These are phyloP conservation scores for Prionailurus bengalensis DNA, from an alignment of 2,113 vertebrate species.

Conservation along the genomic window DNA sequence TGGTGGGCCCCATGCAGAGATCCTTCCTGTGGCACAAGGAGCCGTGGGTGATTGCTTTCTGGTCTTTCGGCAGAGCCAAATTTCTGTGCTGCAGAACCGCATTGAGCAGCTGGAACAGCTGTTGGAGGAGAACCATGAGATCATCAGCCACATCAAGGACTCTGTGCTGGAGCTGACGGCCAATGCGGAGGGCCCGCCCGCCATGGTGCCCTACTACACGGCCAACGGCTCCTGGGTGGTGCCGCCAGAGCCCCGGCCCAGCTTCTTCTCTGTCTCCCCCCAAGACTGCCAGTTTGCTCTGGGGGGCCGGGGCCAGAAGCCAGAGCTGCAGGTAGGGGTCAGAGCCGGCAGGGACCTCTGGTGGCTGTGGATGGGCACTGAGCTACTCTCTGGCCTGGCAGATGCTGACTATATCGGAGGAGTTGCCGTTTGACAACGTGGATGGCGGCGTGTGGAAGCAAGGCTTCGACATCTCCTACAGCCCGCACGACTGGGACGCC, in stretches of 20 bases:
- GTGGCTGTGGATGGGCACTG: rapidly evolving
- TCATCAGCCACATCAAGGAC: conserved; percentile 99
- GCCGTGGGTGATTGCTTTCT: background rate
- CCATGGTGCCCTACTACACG: conserved; percentile 90
- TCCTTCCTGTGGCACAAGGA: background rate
- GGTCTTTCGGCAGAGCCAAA: conserved; percentile 92
- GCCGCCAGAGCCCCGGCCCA: conserved; percentile 93
- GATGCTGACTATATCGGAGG: conserved; percentile 95
- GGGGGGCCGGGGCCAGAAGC: conserved; percentile 86
- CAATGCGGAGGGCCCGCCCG: conserved; percentile 88
- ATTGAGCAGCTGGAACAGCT: conserved; percentile 99
- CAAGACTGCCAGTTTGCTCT: conserved; percentile 96
- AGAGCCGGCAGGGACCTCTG: rapidly evolving
- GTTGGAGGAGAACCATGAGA: conserved; percentile 98
- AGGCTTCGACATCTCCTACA: conserved; percentile 97
- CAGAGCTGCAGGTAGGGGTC: conserved; percentile 93
- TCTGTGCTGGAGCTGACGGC: conserved; percentile 98
- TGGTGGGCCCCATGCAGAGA: background rate
- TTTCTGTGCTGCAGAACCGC: conserved; percentile 98
- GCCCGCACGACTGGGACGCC: conserved; percentile 93
- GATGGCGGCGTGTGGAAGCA: conserved; percentile 99
- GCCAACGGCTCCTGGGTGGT: conserved; percentile 95
- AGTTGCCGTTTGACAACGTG: conserved; percentile 96
- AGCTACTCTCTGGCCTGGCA: conserved; percentile 78
- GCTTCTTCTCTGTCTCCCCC: conserved; percentile 93